These are phyloP conservation scores for Potorous gilbertii DNA, from an alignment of 2,797 vertebrate genomes.

Conservation along the genomic window DNA sequence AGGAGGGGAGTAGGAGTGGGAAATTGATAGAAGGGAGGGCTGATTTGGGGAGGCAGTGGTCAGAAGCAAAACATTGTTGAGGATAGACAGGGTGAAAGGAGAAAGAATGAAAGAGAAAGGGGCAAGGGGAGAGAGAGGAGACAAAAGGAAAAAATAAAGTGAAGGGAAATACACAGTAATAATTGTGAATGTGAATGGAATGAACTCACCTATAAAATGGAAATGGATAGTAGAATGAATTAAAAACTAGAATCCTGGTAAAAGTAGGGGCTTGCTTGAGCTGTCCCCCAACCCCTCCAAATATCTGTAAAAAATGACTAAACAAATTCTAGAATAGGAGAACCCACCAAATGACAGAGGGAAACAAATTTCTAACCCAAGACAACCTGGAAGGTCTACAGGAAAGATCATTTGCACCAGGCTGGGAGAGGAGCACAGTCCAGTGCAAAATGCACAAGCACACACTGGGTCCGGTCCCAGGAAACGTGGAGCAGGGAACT, in stretches of 20 bases:
- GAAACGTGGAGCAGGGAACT: too few relatives aligned
- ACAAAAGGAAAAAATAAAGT: not conserved
- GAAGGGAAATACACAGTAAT: not conserved
- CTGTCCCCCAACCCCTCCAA: too few relatives aligned
- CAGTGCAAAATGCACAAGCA: too few relatives aligned
- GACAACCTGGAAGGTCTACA: too few relatives aligned
- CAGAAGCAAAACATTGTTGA: not conserved
- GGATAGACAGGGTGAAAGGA: not conserved
- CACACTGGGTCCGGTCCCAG: too few relatives aligned
- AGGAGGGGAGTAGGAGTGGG: not conserved
- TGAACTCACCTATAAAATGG: not conserved
- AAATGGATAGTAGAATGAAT: not conserved
- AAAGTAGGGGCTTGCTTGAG: too few relatives aligned
- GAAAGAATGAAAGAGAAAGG: not conserved
- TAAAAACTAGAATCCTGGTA: not conserved
- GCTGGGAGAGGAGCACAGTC: too few relatives aligned
- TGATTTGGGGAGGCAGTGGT: not conserved
- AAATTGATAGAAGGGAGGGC: not conserved
- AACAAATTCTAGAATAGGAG: too few relatives aligned
- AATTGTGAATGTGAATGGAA: not conserved
- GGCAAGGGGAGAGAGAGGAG: not conserved
- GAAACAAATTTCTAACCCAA: too few relatives aligned
- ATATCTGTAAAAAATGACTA: too few relatives aligned
- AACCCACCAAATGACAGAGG: too few relatives aligned
- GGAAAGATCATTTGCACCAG: too few relatives aligned